Evolutionary conservation across 2,888 invertebrate genomes (phyloP).

Genomic region (Aspidiotus rigidus): DNA sequence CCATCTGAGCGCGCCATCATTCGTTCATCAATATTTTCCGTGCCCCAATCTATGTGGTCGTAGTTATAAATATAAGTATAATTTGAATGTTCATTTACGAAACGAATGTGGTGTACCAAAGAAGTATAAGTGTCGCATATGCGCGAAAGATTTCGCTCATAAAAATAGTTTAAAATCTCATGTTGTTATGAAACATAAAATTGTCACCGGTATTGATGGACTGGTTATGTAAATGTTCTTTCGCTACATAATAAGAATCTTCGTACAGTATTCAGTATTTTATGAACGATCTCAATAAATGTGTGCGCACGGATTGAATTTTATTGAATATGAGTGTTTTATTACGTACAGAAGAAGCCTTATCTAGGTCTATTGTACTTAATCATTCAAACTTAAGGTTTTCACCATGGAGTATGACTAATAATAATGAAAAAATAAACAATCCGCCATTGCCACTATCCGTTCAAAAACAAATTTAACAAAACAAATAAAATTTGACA

Average conservation of each 20-base stretch:
- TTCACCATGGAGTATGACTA: too few relatives aligned
- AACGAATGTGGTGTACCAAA: constrained; percentile 34
- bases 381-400: too few relatives aligned
- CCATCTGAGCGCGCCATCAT: too few relatives aligned
- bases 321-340: too few relatives aligned
- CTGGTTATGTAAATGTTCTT: too few relatives aligned
- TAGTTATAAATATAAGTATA: constrained; percentile 33
- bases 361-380: too few relatives aligned
- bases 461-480: too few relatives aligned
- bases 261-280: neutral
- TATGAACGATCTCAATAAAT: neutral
- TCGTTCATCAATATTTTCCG: neutral
- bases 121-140: constrained; percentile 28
- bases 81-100: constrained; percentile 33
- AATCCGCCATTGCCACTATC: too few relatives aligned
- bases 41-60: constrained; percentile 34
- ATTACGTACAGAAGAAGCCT: too few relatives aligned
- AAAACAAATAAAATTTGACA: too few relatives aligned
- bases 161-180: constrained; percentile 33
- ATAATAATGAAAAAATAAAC: too few relatives aligned
- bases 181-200: constrained; percentile 25
- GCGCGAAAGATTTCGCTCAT: constrained; percentile 25
- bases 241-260: neutral
- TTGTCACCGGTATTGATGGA: neutral
- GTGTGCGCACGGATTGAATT: too few relatives aligned